Base-by-base conservation (phyloP, 2,113 vertebrate species). In the Hemichromis elongatus region DNA sequence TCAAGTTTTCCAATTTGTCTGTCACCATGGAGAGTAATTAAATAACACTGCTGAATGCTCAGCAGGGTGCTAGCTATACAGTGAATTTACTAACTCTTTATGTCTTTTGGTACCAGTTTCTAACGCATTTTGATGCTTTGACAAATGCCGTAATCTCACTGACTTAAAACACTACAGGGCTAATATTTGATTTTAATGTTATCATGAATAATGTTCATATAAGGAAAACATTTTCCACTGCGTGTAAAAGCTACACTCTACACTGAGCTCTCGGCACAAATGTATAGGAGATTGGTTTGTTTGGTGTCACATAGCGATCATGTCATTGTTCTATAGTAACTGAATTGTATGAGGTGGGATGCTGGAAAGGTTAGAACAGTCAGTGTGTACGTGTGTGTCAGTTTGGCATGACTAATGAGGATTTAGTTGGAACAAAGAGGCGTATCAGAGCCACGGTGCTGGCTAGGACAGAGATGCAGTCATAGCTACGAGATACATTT, bases 381-480 rank as follows among this genome's bases (percentile, higher is more conserved):
- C 79, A 26, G 26, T 61, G 54, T 86, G 61, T 77, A 33, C 37
- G 33, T 80, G 28, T 82, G 52, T 84, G 45, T 85, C 57, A 79
- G 61, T 83, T 86, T 92, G 87, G 86, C 90, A 87, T 85, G 88
- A 92, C 82, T 79, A 91, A 91, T 50, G 42, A 88, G 79, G 86
- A 88, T 90, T 92, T 81, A 87, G 59, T 83, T 68, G 82, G 59
- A 91, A 92, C 83, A 92, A 92, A 93, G 86, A 92, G 77, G 81
- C 21, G 30, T 82, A 82, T 81, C 78, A 70, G 37, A 83, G 79
- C 66, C 79, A 68, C 66, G 50, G 81, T 52, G 24, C 50, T 79
- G 75, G 80, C 66, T 80, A 73, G 7, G 66, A 79, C 52, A 81
- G 84, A 85, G 80, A 47, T 47, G 16, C 81, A 81, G 75, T 57